Base-by-base conservation (phyloP, 2,113 vertebrate species). In the Aplodontia rufa region DNA sequence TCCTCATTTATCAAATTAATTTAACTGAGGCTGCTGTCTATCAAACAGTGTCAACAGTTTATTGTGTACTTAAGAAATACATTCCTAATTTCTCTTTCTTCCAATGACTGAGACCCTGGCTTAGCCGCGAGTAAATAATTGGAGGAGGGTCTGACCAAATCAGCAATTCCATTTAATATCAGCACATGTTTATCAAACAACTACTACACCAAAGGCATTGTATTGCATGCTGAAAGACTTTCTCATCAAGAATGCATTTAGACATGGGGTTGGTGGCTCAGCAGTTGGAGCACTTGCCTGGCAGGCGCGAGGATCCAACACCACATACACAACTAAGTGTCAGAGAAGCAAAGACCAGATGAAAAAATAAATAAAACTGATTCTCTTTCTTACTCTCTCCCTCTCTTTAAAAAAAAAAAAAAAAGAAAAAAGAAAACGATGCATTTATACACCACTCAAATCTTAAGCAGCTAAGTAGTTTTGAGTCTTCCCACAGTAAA, bases 401-500 rank as follows among this genome's bases (percentile, higher is more conserved):
- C n/a, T n/a, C n/a, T n/a, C n/a, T n/a, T n/a, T n/a, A n/a, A n/a
- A n/a, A n/a, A n/a, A n/a, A n/a, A n/a, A n/a, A n/a, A n/a, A n/a
- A n/a, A n/a, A n/a, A n/a, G n/a, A n/a, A n/a, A n/a, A n/a, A n/a
- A n/a, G n/a, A n/a, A n/a, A n/a, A n/a, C n/a, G n/a, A 42, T 45
- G 55, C 62, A 71, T 84, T 93, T 91, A 75, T 93, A 91, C 22
- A n/a, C 28, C 47, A 58, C 79, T 96, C 37, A 58, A 5, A 32
- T 92, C 96, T 96, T 91, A 92, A 69, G 72, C 53, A 83, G 45
- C 82, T 80, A 94, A 93, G 78, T 93, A 85, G 90, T 94, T 87
- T 91, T 79, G 69, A 96, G 91, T 47, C 26, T 84, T 83, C 91
- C 83, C 75, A 96, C 93, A 94, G 74, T 94, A 97, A 97, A 96